Conservation (phyloP, 2,888 invertebrate genomes). For the Sinotaia quadrata region DNA sequence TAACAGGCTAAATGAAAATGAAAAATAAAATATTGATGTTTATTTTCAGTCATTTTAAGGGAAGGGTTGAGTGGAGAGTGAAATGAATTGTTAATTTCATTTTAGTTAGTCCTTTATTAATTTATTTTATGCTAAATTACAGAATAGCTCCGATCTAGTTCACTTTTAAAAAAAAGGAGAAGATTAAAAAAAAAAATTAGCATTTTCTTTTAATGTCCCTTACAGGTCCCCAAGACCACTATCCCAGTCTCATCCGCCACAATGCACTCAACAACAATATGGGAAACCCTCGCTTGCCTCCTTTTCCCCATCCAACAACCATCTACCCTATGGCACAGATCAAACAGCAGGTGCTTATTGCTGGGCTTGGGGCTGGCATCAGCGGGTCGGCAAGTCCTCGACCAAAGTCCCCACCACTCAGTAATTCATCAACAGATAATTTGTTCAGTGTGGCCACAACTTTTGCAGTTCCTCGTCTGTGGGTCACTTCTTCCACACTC, state of each 20-base stretch:
- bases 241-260: slow-evolving; percentile 62
- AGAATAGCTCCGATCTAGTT: no score
- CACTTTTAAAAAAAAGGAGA: no score
- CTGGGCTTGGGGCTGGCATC: slow-evolving; percentile 47
- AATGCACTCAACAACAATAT: slow-evolving; percentile 69
- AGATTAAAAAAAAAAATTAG: no score
- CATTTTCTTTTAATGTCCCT: slow-evolving; percentile 20
- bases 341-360: slow-evolving; percentile 74
- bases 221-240: slow-evolving; percentile 58
- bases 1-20: no score
- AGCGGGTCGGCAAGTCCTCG: slow-evolving; percentile 35
- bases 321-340: slow-evolving; percentile 89
- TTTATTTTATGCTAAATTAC: no score
- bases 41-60: no score
- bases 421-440: slow-evolving; percentile 78
- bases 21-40: no score
- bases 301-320: slow-evolving; percentile 88
- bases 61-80: no score
- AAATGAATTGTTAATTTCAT: no score
- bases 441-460: slow-evolving; percentile 83
- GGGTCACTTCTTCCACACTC: slow-evolving; percentile 75
- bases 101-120: no score
- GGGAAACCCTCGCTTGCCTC: slow-evolving; percentile 89
- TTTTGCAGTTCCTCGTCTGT: slow-evolving; percentile 84
- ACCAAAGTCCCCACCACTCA: slow-evolving; percentile 52